phyloP scores from a whole-genome alignment of 1,140 invertebrate genomes.

The Trachymyrmex septentrionalis region DNA sequence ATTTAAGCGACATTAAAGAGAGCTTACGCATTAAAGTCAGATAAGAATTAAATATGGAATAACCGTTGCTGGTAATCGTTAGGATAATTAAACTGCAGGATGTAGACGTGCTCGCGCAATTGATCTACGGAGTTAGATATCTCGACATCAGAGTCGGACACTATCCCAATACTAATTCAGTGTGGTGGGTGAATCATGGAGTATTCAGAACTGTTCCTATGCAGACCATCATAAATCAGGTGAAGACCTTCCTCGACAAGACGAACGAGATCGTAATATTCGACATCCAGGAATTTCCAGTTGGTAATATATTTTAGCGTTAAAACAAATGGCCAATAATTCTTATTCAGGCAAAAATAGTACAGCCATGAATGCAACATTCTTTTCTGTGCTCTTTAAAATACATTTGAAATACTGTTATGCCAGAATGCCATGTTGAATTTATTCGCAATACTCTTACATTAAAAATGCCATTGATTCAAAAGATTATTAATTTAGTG shows the following conservation, averaged over 20 bases:
- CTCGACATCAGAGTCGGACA: conserved; percentile 88
- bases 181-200: conserved; percentile 88
- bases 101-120: conserved; percentile 87
- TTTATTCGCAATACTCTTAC: neutral
- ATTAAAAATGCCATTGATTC: neutral
- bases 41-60: conserved; percentile 50
- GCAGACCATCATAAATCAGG: conserved; percentile 85
- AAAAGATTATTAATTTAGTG: neutral
- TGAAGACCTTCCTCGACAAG: conserved; percentile 87
- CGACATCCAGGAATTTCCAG: conserved; percentile 89
- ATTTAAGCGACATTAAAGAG: neutral
- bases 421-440: neutral
- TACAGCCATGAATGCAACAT: neutral
- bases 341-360: neutral
- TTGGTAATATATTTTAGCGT: conserved; percentile 81
- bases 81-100: conserved; percentile 85
- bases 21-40: neutral
- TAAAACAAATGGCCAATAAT: neutral
- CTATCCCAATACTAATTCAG: conserved; percentile 82
- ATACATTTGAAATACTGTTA: neutral
- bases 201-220: conserved; percentile 86
- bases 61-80: conserved; percentile 61
- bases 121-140: conserved; percentile 88
- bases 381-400: neutral
- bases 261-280: conserved; percentile 90